Base-by-base conservation (phyloP, 2,888 invertebrate species). In the Dolichomitus sp. region DNA sequence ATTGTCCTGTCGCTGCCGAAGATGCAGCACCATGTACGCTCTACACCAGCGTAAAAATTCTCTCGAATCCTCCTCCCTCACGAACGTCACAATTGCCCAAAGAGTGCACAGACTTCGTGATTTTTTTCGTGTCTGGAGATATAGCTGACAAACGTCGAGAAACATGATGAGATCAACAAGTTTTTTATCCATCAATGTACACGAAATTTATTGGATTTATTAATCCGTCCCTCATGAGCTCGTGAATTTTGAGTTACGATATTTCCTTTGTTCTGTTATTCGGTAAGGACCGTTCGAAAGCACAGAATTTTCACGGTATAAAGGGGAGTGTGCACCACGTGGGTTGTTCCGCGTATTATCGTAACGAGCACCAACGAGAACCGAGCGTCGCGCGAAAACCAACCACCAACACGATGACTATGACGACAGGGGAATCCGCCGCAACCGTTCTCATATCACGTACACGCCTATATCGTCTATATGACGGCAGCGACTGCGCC, bases 81-180 rank as follows among this genome's bases (percentile, higher is more conserved):
- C 86, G 81, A 91, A 93, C 11, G 91, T 92, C 17, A 91, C 79
- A 75, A 92, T 90, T 2, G 92, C 91, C 92, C 92, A 92, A 7
- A 92, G 88, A 6, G 90, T 91, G 74, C 89, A 89, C 33, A 90
- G 85, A 57, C 86, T 88, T n/a, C 88, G 87, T 12, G 87, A 87
- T 68, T 87, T 89, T 40, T 84, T 87, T 17, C 83, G 69, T 14
- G 86, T 81, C 63, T 90, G 87, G 6, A 92, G 87, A 75, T 92
- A 93, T 11, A 91, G 63, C 76, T 91, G 91, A 86, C 92, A 93
- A 66, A 92, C 86, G 81, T 93, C 92, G 81, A 93, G 89, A 85
- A 90, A 93, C 86, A 86, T 88, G 80, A 92, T 90, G 66, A 92
- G 88, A 80, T 93, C 91, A 69, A 92, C 81, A 83, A 91, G 89